Evolutionary conservation across 2,888 invertebrate genomes (phyloP), one percentile per base, ranked within the genome.

Genomic region (Drosophila trichaetosa): DNA sequence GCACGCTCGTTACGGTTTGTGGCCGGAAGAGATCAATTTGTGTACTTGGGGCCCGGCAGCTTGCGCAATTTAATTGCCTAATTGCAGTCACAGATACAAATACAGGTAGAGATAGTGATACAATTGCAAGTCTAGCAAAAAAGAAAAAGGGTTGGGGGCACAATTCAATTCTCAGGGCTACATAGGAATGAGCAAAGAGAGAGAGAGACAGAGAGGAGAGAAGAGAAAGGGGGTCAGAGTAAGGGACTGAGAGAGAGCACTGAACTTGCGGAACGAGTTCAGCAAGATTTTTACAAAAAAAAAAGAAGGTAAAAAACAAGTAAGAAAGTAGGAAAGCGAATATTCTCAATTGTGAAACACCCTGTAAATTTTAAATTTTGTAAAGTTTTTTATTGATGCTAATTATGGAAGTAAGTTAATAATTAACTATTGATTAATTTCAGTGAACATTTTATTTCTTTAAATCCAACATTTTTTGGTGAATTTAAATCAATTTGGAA

Each of bases 51-150:
- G 8, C 31, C 78, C 79, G 79, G 73, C 79, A 70, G 77, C 60
- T 77, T 80, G 79, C 77, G 79, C 79, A 80, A 79, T 80, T 80
- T 74, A 80, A 79, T 74, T 79, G 77, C 53, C 73, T 80, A 80
- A 80, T 80, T 80, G 73, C 69, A 69, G 65, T 63, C 69, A 49
- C 63, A 76, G 69, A 51, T 52, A 79, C 48, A 68, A n/a, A 21
- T 42, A 65, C 4, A 56, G 40, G 11, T 40, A 61, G 24, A 33
- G 38, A 42, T 48, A 40, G 51, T 70, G 36, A 58, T 53, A 36
- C 60, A 52, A 53, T 56, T 57, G 57, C 61, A 13, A 56, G 54
- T 54, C 36, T 40, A 34, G 27, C 27, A 38, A 33, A 40, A 53
- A 16, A 21, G n/a, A 3, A 13, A 33, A 16, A 21, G 33, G 33